phyloP scores from a whole-genome alignment of 37 sponge, comb jelly and placozoan genomes.

The Chondrosia reniformis region DNA sequence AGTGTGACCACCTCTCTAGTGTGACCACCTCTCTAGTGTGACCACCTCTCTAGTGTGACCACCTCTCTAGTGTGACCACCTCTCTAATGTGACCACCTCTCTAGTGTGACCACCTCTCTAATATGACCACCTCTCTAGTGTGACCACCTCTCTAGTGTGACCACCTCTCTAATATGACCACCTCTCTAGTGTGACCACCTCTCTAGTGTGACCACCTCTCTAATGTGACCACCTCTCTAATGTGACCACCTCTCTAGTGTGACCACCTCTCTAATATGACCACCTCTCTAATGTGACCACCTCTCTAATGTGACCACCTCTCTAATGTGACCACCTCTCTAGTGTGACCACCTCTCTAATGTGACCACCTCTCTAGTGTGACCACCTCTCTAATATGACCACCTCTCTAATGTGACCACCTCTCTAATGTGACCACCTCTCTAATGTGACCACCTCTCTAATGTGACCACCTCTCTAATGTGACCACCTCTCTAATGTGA shows the following conservation, averaged over 20 bases:
- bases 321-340: neutral
- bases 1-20: too few relatives aligned
- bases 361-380: neutral
- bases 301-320: neutral
- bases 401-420: conserved; percentile 25
- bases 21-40: neutral
- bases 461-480: neutral
- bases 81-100: neutral
- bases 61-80: conserved; percentile 25
- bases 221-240: neutral
- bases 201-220: too few relatives aligned
- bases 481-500: too few relatives aligned
- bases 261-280: conserved; percentile 12
- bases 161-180: neutral
- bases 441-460: neutral
- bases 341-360: too few relatives aligned
- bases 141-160: too few relatives aligned
- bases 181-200: neutral
- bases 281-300: neutral
- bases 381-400: neutral
- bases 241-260: neutral
- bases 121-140: neutral
- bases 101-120: neutral
- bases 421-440: neutral
- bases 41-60: neutral